Conservation (phyloP, 1,140 invertebrate species). For the Acromyrmex heyeri region DNA sequence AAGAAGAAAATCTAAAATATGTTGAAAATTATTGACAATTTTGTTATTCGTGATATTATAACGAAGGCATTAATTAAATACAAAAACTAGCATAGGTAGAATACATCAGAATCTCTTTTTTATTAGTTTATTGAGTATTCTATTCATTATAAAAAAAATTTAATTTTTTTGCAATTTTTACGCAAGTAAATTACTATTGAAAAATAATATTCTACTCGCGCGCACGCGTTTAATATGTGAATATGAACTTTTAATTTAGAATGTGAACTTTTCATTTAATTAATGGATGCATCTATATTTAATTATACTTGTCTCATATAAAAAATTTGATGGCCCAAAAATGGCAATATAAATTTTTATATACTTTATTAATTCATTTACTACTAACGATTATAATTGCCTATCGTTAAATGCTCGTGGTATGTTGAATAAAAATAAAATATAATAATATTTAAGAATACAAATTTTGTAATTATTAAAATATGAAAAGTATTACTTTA, state of each 20-base stretch:
- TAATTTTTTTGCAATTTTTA: background rate
- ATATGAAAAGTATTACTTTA: too few relatives aligned
- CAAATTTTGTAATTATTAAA: too few relatives aligned
- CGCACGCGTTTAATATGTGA: background rate
- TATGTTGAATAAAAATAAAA: too few relatives aligned
- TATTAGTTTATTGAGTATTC: background rate
- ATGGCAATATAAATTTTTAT: too few relatives aligned
- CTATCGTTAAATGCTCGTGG: too few relatives aligned
- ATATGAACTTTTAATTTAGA: background rate
- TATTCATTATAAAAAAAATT: constrained; percentile 1
- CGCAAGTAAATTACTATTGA: constrained; percentile 15
- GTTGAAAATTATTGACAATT: background rate
- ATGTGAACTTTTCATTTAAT: constrained; percentile 20
- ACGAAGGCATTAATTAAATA: background rate
- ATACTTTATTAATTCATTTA: too few relatives aligned
- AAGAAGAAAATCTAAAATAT: background rate
- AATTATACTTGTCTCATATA: background rate
- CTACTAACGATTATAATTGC: too few relatives aligned
- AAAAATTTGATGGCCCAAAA: too few relatives aligned
- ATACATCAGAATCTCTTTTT: constrained; percentile 5
- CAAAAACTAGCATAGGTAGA: background rate
- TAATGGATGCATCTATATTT: background rate
- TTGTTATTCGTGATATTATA: background rate
- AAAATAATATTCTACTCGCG: background rate
- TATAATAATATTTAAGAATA: too few relatives aligned